phyloP scores from a whole-genome alignment of 1,140 invertebrate genomes.

The fruit fly (Drosophila melanogaster) region Release_6_plus_ISO1_MT NT_033777.3:19432501-19433000 shows the following conservation, averaged over 20 bases:
- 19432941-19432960: constrained; percentile 1
- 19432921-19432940: constrained; percentile 22
- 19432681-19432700: constrained; percentile 54
- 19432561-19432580: constrained; percentile 37
- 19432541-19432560: constrained; percentile 13
- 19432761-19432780: constrained; percentile 8
- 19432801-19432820: constrained; percentile 38
- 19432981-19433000: too few relatives aligned
- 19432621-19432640: background rate
- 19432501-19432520: constrained; percentile 31
- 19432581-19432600: constrained; percentile 53
- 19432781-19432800: constrained; percentile 20
- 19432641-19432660: constrained; percentile 24
- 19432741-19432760: constrained; percentile 28
- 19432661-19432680: constrained; percentile 69
- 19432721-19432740: constrained; percentile 20
- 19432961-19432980: constrained; percentile 7
- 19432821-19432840: constrained; percentile 32
- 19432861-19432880: constrained; percentile 42
- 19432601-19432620: constrained; percentile 26
- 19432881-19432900: constrained; percentile 49
- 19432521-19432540: background rate
- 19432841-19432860: constrained; percentile 42
- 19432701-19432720: constrained; percentile 25
- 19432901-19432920: constrained; percentile 27